Evolutionary conservation across 2,888 invertebrate genomes (phyloP), one percentile per base, ranked within the genome.

Genomic region (Scaptomyza flava): DNA sequence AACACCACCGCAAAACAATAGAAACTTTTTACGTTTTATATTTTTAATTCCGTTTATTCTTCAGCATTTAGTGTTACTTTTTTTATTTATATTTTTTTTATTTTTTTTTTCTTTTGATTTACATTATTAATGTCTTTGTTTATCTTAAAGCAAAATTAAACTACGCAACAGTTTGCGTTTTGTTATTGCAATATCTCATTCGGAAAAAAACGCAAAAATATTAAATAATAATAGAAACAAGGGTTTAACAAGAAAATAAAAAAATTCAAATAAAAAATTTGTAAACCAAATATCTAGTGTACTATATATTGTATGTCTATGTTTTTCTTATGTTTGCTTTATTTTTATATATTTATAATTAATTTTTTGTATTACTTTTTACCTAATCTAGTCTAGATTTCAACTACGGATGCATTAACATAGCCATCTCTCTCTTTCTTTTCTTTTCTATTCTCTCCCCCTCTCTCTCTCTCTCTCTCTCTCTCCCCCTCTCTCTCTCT

Each of bases 21-120:
- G 23, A 53, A 53, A 53, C 33, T 72, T 56, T 82, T 77, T 66
- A 45, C 20, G 33, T 51, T 59, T 58, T 53, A 68, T 79, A 62
- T 62, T 72, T 8, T 14, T 68, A 68, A 68, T 65, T 67, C 60
- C 45, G 41, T 80, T 83, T 77, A 71, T 78, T 81, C 65, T 75
- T 76, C 65, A 72, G 67, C 66, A 70, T 59, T 68, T 53, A 57
- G 54, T 59, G 31, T 36, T 43, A 50, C 43, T 51, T 74, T 42
- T 38, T 14, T 38, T 38, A 2, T 14, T 58, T 56, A 38, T 50
- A 3, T 54, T 65, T 51, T 43, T 60, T 70, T 58, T 63, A 70
- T 23, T 61, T 46, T 31, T 36, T 45, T 6, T 43, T 51, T 46
- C 38, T 42, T 12, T 62, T 57, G 36, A 46, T 57, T 57, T 50